Base-by-base conservation (phyloP, 2,113 vertebrate species). In the Leptosomus discolor region DNA sequence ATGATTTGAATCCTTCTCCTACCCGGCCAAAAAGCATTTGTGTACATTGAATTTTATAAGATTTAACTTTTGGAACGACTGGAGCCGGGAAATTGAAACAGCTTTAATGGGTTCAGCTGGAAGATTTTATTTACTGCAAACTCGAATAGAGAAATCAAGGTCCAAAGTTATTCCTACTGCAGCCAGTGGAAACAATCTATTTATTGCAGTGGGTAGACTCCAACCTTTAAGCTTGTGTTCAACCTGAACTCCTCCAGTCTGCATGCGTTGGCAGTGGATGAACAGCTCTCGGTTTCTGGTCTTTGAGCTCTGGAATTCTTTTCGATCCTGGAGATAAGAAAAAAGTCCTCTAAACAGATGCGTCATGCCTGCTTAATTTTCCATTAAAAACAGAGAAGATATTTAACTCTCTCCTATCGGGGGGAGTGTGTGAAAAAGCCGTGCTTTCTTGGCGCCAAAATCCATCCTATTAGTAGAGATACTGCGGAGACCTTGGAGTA, bases 271-370 rank as follows among this genome's bases (percentile, higher is more conserved):
- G 96, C 96, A 97, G 88, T 56, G 78, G 90, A 68, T 20, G 75
- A 96, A 14, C 91, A 77, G 76, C 86, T 92, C 91, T 97, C 27
- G 1, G 74, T 88, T 71, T 79, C 96, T 97, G 85, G 23, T 92
- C 92, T 90, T 86, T 5, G 16, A 94, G 85, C 86, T 68, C 92
- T 92, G 96, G 95, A 96, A 96, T 95, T 71, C 87, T 94, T 95
- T 94, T 87, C n/a, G 94, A 96, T 96, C 68, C 77, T 21, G 36
- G 83, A 97, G 96, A 97, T 97, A 96, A 97, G 96, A 27, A 71
- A 85, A 78, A 92, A 69, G 45, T 63, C 90, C 93, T 75, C 80
- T 90, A 95, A 97, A 91, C 96, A 96, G 94, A 94, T 97, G 95
- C 61, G 80, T 97, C 96, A 94, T 81, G 92, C 75, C 95, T 95